Base-by-base conservation (phyloP, 2,888 invertebrate species). In the Ommatoiulus sabulosus region DNA sequence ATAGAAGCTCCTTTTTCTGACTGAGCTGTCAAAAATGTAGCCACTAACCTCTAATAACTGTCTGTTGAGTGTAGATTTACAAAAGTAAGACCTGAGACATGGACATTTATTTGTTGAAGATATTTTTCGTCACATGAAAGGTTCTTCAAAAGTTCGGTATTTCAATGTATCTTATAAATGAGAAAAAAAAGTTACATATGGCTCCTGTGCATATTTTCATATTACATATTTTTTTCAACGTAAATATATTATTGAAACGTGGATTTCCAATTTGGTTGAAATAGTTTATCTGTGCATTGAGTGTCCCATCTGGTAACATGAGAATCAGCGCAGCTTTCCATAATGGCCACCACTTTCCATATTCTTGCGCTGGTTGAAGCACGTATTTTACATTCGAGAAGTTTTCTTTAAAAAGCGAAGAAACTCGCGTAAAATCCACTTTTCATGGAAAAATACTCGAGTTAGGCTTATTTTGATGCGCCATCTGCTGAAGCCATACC, bases 291-390 rank as follows among this genome's bases (percentile, higher is more conserved):
- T 63, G 20, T 7, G n/a, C 63, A n/a, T n/a, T 1, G 2, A 63
- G 63, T 63, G 63, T 63, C 63, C 63, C 63, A 63, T 63, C 63
- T 63, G 63, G 63, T 7, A n/a, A 63, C 63, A 63, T 3, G 63
- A 52, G 52, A 52, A 52, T 7, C 52, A 10, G 7, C n/a, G 4
- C 20, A 63, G 63, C n/a, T 63, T 63, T 63, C 63, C 63, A 63
- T 63, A 63, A 63, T 63, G 63, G 63, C 63, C 63, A 63, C 63
- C n/a, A 63, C 63, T 63, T 63, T 63, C 63, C 63, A 63, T 63
- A 63, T 63, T 17, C n/a, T 63, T 3, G 63, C 63, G n/a, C 3
- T 3, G 63, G 63, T 12, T n/a, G 63, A 63, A 63, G 63, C 63
- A 63, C 63, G 63, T n/a, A n/a, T 63, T 63, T 63, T 63, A 63